Evolutionary conservation across 2,113 vertebrate genomes (phyloP), one percentile per base, ranked within the genome.

Genomic region (Zapornia atra): DNA sequence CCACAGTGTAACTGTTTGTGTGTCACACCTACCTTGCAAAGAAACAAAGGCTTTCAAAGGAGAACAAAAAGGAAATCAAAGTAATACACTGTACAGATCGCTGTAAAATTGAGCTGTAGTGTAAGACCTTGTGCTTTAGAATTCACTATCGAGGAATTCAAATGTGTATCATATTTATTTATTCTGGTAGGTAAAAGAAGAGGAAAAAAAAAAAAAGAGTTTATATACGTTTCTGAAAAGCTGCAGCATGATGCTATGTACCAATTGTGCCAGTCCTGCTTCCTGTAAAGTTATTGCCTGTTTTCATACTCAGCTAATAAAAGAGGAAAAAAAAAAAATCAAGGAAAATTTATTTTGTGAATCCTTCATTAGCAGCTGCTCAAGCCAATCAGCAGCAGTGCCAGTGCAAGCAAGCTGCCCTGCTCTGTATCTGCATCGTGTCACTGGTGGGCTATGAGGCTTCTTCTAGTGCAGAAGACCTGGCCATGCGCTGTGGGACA

Each of bases 81-180:
- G 71, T 92, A 85, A 97, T 88, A 87, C 21, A 93, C 95, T 96
- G 88, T 97, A 97, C 80, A 97, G 92, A 97, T 90, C 2, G 92
- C 97, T 97, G 97, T 98, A 95, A 97, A 97, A 92, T 95, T 97
- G 93, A 97, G 96, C 97, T 96, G 64, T 97, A 98, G 96, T 96
- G 98, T 98, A 97, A 98, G 91, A 97, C 54, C 94, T 97, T 97
- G 98, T 98, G 98, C 86, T 96, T 98, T 98, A 98, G 97, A 97
- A 94, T 91, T 97, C 91, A 75, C 97, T 93, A 84, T 96, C 26
- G 54, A 96, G 95, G 86, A 96, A 96, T 92, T 88, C 96, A 97
- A 96, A 95, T 95, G 95, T 97, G 97, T 98, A 96, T 97, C 85
- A 94, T 98, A 98, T 98, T 98, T 98, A 98, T 98, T 98, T 98